A percentile compares a stretch with the other conserved stretches of the same genome.
Conservation (phyloP, 1,140 invertebrate species). For the Macrocentrus cingulum region DNA sequence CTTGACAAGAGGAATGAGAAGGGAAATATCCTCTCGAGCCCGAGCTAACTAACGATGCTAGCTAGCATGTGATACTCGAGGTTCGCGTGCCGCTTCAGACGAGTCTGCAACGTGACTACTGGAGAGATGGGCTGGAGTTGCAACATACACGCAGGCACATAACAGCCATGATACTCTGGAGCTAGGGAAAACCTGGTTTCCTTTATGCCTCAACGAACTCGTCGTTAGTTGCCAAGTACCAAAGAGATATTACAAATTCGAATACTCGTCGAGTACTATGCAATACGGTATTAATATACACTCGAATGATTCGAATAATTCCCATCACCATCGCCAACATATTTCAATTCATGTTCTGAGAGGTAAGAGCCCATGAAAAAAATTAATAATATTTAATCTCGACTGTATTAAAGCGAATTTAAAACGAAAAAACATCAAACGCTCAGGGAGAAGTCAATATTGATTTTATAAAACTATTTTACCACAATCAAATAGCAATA, state of each 20-base stretch:
- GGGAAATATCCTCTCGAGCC: slow-evolving; percentile 16
- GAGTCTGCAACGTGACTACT: slow-evolving; percentile 17
- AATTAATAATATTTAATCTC: no score
- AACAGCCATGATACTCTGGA: neutral
- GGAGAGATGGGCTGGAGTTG: slow-evolving; percentile 8
- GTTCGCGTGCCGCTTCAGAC: slow-evolving; percentile 25
- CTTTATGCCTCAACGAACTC: slow-evolving; percentile 9
- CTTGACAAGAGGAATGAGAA: neutral
- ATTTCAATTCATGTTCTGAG: no score
- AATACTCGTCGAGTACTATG: no score
- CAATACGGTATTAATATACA: no score
- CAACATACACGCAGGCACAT: neutral
- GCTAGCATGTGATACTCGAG: slow-evolving; percentile 16
- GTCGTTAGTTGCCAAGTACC: slow-evolving; percentile 8
- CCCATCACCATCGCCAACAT: no score
- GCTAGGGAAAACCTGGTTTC: neutral
- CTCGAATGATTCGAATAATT: no score
- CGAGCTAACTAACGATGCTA: slow-evolving; percentile 24
- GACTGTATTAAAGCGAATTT: no score
- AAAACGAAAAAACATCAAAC: no score
- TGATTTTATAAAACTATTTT: no score
- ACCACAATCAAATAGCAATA: no score
- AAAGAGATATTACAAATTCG: neutral
- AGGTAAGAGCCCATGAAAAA: no score
- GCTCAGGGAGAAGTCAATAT: no score